phyloP scores from a whole-genome alignment of 1,140 invertebrate genomes.

The Hylyphantes graminicola region DNA sequence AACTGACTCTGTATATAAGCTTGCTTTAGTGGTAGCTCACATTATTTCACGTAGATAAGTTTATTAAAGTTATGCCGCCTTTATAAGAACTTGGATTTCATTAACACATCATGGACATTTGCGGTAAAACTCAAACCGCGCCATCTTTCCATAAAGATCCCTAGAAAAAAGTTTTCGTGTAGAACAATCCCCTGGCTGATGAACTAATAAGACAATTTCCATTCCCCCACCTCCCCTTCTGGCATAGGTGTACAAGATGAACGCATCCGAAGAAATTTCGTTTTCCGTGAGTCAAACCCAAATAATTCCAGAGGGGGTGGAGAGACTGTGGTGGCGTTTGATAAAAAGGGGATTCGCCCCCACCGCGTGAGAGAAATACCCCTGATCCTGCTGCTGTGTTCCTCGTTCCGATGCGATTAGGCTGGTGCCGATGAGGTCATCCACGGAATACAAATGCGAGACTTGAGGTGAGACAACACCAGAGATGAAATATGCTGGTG shows the following conservation, averaged over 20 bases:
- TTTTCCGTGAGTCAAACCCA: conserved; percentile 11
- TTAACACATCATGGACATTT: no score
- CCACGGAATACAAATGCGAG: conserved; percentile 17
- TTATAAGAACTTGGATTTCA: no score
- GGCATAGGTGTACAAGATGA: background rate
- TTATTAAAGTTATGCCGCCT: no score
- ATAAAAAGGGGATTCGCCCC: conserved; percentile 18
- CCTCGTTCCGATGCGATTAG: conserved; percentile 29
- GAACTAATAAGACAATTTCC: background rate
- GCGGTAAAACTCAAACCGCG: no score
- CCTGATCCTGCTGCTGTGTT: background rate
- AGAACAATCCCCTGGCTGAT: no score
- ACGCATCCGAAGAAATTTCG: conserved; percentile 15
- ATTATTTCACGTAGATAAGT: no score
- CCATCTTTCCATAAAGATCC: no score
- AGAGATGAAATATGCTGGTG: background rate
- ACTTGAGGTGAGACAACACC: background rate
- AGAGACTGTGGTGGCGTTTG: conserved; percentile 17
- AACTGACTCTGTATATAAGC: no score
- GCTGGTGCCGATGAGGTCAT: conserved; percentile 9
- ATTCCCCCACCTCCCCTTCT: no score
- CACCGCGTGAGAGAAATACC: background rate
- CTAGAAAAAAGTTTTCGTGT: no score
- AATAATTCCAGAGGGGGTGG: conserved; percentile 1
- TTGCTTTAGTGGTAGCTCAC: no score